A percentile compares a stretch with the other conserved stretches of the same genome.
These are phyloP conservation scores for Pogoniulus pusillus DNA, from an alignment of 2,797 vertebrate genomes.

Conservation along the genomic window DNA sequence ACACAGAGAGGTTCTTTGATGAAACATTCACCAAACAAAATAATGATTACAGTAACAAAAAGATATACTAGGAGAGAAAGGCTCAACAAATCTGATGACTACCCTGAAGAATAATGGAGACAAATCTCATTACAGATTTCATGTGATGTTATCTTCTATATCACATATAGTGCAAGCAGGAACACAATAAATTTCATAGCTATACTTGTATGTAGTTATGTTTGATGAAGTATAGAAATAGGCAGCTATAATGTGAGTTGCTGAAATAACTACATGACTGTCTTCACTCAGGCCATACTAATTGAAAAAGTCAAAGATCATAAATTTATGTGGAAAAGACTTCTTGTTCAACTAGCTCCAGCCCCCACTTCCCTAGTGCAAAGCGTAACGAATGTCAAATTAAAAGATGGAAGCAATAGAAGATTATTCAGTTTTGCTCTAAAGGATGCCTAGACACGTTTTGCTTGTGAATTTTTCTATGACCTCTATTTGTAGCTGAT, in stretches of 20 bases:
- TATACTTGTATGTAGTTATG: neutral
- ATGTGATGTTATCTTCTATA: slow-evolving; percentile 20
- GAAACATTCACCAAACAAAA: slow-evolving; percentile 8
- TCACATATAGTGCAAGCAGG: neutral
- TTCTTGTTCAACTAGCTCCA: slow-evolving; percentile 24
- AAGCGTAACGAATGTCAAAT: slow-evolving; percentile 30
- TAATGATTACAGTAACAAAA: slow-evolving; percentile 3
- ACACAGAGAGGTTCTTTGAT: slow-evolving; percentile 10
- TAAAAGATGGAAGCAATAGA: neutral
- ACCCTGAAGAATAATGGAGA: slow-evolving; percentile 35
- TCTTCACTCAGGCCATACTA: slow-evolving; percentile 11
- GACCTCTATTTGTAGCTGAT: neutral
- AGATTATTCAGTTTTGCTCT: neutral
- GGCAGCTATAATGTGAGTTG: neutral
- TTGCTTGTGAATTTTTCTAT: slow-evolving; percentile 8
- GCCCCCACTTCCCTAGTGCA: neutral
- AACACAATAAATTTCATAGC: slow-evolving; percentile 18
- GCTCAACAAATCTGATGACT: neutral
- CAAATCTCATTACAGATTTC: slow-evolving; percentile 48
- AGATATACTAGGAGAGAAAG: neutral
- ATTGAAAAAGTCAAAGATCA: slow-evolving; percentile 41
- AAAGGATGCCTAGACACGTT: neutral
- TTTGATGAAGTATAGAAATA: slow-evolving; percentile 30
- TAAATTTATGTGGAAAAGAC: slow-evolving; percentile 5
- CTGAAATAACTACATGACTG: slow-evolving; percentile 7